Base-by-base conservation (phyloP, 30 jellyfish, hydroid and myxozoan genomes). In the Pseudorhiza aurosa region DNA sequence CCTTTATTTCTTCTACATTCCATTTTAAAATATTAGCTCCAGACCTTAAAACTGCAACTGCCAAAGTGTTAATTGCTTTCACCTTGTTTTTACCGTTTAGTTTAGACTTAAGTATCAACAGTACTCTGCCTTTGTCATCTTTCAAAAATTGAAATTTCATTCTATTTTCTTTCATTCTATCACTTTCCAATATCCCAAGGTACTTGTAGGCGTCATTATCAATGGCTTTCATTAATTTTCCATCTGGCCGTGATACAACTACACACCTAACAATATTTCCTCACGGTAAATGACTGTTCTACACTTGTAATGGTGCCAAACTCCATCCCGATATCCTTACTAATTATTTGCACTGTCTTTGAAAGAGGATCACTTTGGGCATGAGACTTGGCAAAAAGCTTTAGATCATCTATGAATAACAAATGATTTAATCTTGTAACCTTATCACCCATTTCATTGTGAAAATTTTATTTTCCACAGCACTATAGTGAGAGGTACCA, bases 221-320 rank as follows among this genome's bases (percentile, higher is more conserved):
- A 35, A 58, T 21, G 17, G 18, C 65, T 58, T 77, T 77, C 71
- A 75, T 55, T 0, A 45, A n/a, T 75, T 75, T 53, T 26, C 50
- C 79, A 22, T 36, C 35, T 18, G 58, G 71, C 79, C 27, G 72
- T 21, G 14, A 10, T 65, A 29, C 71, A 21, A 12, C 71, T 5
- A 10, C 26, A 65, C 12, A 10, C 24, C 40, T 37, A 4, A 37
- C 77, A 32, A 51, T 19, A 14, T 75, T 56, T 33, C 68, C 81
- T 29, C 88, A 19, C 47, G 55, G 0, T 27, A 15, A 11, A 42
- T 33, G 22, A 43, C 43, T 50, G 21, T 33, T 30, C 39, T 81
- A 57, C 81, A 75, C 65, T 75, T 75, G 45, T 75, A n/a, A n/a
- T 55, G 5, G 56, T 27, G 10, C 88, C 88, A 75, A 75, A 75